Percentiles rank a stretch among this genome's conserved stretches.
phyloP scores from a whole-genome alignment of 2,113 vertebrate genomes.

The Mesembrinibis cayennensis region DNA sequence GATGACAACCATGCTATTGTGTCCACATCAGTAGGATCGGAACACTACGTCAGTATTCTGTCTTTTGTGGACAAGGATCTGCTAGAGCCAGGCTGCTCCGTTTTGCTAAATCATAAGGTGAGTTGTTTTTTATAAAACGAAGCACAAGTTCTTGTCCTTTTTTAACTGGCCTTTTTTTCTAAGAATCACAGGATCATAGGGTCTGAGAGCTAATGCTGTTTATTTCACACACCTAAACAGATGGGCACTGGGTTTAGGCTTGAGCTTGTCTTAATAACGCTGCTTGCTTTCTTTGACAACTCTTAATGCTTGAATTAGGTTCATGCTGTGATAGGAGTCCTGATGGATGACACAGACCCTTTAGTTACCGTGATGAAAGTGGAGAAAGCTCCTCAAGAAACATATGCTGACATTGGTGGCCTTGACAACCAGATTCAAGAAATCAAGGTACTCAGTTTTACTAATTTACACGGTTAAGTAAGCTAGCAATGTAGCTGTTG shows the following conservation, averaged over 20 bases:
- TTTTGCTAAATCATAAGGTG: constrained; percentile 97
- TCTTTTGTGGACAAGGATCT: constrained; percentile 98
- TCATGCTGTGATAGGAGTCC: constrained; percentile 95
- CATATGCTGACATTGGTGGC: constrained; percentile 94
- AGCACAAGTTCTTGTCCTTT: not conserved
- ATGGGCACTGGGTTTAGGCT: not conserved
- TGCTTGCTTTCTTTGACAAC: not conserved
- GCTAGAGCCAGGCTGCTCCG: constrained; percentile 95
- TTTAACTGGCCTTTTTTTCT: not conserved
- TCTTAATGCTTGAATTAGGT: constrained; percentile 77
- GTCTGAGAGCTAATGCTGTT: not conserved
- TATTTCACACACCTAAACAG: not conserved
- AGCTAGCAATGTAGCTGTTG: not conserved
- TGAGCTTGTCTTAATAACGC: not conserved
- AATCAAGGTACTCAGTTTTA: constrained; percentile 84
- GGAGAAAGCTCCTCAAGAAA: constrained; percentile 97
- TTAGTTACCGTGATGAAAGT: constrained; percentile 99
- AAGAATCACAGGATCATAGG: not conserved
- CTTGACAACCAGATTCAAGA: constrained; percentile 98
- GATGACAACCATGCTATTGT: constrained; percentile 98
- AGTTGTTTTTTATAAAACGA: not conserved
- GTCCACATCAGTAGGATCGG: constrained; percentile 96
- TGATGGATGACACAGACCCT: constrained; percentile 98
- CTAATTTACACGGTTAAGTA: not conserved
- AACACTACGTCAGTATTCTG: constrained; percentile 97